Evolutionary conservation across 2,797 vertebrate species (phyloP).

Genomic region (Ctenopoma multispine): DNA sequence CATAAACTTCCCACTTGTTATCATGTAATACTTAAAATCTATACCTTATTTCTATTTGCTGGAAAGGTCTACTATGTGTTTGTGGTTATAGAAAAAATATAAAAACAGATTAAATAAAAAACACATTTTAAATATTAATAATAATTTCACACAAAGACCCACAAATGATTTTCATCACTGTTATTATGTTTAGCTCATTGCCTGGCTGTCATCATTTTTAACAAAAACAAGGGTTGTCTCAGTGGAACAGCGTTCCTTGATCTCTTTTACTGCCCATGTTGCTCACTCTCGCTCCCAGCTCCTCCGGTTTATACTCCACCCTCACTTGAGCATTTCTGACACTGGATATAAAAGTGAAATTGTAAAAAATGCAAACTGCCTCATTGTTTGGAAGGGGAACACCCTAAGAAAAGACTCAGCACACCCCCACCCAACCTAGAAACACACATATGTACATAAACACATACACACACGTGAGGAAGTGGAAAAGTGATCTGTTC

Average conservation of each 20-base stretch:
- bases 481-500: slow-evolving; percentile 81
- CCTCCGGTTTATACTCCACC: slow-evolving; percentile 42
- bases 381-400: slow-evolving; percentile 79
- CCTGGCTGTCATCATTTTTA: slow-evolving; percentile 2
- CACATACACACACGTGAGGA: slow-evolving; percentile 66
- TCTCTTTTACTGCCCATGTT: slow-evolving; percentile 37
- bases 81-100: background rate
- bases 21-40: background rate
- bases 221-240: slow-evolving; percentile 42
- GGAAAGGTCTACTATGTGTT: background rate
- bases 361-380: slow-evolving; percentile 66
- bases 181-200: slow-evolving; percentile 4
- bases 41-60: background rate
- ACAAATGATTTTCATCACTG: slow-evolving; percentile 6
- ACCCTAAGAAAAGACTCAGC: slow-evolving; percentile 74
- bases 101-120: background rate
- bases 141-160: background rate
- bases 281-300: slow-evolving; percentile 55
- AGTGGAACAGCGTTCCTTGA: slow-evolving; percentile 42
- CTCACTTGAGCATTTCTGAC: slow-evolving; percentile 40
- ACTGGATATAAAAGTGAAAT: slow-evolving; percentile 59
- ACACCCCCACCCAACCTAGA: slow-evolving; percentile 64
- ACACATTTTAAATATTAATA: background rate
- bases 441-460: slow-evolving; percentile 45
- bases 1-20: background rate